phyloP scores from a whole-genome alignment of 2,797 vertebrate genomes.

The Coregonus ussuriensis region DNA sequence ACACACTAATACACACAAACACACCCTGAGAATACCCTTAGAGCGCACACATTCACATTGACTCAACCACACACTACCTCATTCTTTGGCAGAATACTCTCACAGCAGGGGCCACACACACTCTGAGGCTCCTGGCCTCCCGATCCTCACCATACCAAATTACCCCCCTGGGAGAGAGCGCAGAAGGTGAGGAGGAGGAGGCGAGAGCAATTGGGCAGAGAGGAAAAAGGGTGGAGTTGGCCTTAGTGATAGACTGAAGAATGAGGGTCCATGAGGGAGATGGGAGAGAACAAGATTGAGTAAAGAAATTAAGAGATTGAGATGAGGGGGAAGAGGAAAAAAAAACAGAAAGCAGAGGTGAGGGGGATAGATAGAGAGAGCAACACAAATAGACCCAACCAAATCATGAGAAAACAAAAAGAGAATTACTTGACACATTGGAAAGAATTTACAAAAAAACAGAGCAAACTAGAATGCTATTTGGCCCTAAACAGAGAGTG shows the following conservation, averaged over 20 bases:
- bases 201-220: constrained; percentile 34
- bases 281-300: background rate
- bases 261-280: background rate
- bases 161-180: constrained; percentile 60
- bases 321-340: too few species aligned
- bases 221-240: constrained; percentile 31
- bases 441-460: too few species aligned
- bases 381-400: background rate
- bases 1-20: too few species aligned
- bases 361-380: background rate
- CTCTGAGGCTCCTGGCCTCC: constrained; percentile 36
- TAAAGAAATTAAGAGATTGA: too few species aligned
- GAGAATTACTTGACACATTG: too few species aligned
- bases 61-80: background rate
- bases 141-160: constrained; percentile 65
- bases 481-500: too few species aligned
- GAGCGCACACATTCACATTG: background rate
- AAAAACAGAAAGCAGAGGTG: too few species aligned
- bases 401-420: too few species aligned
- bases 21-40: too few species aligned
- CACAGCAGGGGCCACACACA: constrained; percentile 18
- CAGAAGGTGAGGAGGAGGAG: constrained; percentile 41
- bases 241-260: background rate
- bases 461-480: too few species aligned
- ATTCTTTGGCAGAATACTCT: background rate